These are phyloP conservation scores for Proterorhinus semilunaris DNA, from an alignment of 2,113 vertebrate species.

Conservation along the genomic window DNA sequence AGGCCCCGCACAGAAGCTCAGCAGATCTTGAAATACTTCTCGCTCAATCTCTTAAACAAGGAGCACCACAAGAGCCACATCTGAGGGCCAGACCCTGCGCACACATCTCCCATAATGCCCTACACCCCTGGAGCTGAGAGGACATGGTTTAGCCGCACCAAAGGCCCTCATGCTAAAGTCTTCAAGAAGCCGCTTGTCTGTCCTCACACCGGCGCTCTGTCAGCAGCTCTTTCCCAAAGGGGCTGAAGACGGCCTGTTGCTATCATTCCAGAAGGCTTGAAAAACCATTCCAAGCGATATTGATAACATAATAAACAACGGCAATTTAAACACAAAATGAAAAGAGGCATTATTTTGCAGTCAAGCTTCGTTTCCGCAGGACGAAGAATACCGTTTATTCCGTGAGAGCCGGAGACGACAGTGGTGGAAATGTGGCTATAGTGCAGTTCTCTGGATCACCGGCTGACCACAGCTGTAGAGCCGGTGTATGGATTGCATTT, in stretches of 20 bases:
- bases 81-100: conserved; percentile 60
- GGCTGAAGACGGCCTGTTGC: conserved; percentile 60
- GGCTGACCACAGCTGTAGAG: conserved; percentile 33
- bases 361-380: no score
- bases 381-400: no score
- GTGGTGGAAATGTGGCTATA: neutral
- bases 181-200: conserved; percentile 48
- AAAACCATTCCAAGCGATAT: neutral
- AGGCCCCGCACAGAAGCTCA: conserved; percentile 54
- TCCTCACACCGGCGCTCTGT: conserved; percentile 49
- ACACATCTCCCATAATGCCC: conserved; percentile 48
- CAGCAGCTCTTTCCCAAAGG: conserved; percentile 44
- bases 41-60: conserved; percentile 50
- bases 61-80: conserved; percentile 68
- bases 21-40: conserved; percentile 43
- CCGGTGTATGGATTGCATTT: conserved; percentile 24
- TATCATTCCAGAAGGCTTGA: conserved; percentile 33
- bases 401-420: neutral
- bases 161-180: conserved; percentile 58
- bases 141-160: conserved; percentile 28
- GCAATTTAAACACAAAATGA: neutral
- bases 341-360: neutral
- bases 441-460: conserved; percentile 44
- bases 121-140: conserved; percentile 38
- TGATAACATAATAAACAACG: neutral